Evolutionary conservation across 2,113 vertebrate genomes (phyloP).

Genomic region (Platycercus adscitus): DNA sequence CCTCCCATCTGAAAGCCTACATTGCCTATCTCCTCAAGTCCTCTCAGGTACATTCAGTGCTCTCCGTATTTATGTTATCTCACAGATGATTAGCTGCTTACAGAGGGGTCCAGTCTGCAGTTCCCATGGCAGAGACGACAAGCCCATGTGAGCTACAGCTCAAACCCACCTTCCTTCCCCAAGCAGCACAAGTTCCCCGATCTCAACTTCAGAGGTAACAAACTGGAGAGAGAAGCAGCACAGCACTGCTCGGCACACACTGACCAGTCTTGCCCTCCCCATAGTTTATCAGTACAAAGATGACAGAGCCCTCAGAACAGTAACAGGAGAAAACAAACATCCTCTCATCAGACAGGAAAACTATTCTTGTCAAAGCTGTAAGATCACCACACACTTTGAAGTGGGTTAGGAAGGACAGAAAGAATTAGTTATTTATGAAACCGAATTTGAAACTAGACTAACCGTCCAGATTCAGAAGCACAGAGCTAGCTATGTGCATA

Average conservation of each 20-base stretch:
- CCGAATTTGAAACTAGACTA: not conserved
- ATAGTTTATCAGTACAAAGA: not conserved
- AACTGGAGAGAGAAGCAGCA: not conserved
- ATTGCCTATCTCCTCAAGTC: not conserved
- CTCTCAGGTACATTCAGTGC: not conserved
- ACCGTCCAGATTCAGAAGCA: not conserved
- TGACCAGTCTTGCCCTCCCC: not conserved
- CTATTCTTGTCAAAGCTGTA: not conserved
- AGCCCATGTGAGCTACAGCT: not conserved
- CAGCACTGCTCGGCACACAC: accelerated
- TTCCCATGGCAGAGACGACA: not conserved
- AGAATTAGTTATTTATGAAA: not conserved
- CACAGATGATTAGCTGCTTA: not conserved
- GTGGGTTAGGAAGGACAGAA: not conserved
- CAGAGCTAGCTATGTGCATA: accelerated
- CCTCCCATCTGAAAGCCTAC: not conserved
- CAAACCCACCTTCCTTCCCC: not conserved
- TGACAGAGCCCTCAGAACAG: not conserved
- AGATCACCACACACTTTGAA: not conserved
- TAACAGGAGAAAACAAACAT: not conserved
- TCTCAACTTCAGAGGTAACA: not conserved
- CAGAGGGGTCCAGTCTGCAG: not conserved
- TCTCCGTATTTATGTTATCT: not conserved
- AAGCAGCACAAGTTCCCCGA: not conserved
- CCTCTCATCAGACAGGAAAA: not conserved